Evolutionary conservation across 2,888 invertebrate genomes (phyloP).

Genomic region (Philereme vetulata): DNA sequence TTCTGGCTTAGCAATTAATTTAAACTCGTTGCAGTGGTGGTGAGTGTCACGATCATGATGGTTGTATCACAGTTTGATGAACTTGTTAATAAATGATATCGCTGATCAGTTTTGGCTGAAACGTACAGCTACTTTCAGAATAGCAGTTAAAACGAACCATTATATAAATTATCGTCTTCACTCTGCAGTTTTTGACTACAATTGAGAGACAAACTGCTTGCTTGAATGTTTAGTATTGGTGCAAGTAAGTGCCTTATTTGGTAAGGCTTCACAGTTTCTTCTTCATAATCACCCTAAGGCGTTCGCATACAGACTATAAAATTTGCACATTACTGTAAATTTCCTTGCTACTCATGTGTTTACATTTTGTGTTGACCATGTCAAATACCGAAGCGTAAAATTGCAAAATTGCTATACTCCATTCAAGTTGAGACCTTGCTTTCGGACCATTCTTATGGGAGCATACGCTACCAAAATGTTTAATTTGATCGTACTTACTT

Average conservation of each 20-base stretch:
- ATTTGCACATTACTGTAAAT: slow-evolving; percentile 31
- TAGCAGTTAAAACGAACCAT: too few species aligned
- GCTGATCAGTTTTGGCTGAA: slow-evolving; percentile 27
- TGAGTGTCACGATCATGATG: slow-evolving; percentile 50
- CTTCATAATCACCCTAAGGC: slow-evolving; percentile 10
- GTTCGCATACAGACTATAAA: slow-evolving; percentile 20
- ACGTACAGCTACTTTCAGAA: too few species aligned
- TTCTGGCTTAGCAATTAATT: slow-evolving; percentile 77
- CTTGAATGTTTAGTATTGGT: too few species aligned
- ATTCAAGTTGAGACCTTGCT: slow-evolving; percentile 39
- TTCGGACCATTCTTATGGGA: slow-evolving; percentile 35
- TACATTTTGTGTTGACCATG: slow-evolving; percentile 20
- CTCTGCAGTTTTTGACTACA: too few species aligned
- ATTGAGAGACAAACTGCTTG: too few species aligned
- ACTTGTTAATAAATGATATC: slow-evolving; percentile 33
- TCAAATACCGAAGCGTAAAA: slow-evolving; percentile 20
- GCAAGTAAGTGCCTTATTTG: slow-evolving; percentile 6
- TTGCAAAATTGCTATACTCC: slow-evolving; percentile 23
- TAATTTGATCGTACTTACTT: slow-evolving; percentile 35
- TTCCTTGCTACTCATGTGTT: slow-evolving; percentile 14
- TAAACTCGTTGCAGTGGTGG: slow-evolving; percentile 60
- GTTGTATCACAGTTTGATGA: slow-evolving; percentile 58
- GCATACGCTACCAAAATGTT: slow-evolving; percentile 12
- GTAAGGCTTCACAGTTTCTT: slow-evolving; percentile 11
- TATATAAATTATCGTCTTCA: too few species aligned